Conservation (phyloP, 1,140 invertebrate species). For the Manduca sexta region DNA sequence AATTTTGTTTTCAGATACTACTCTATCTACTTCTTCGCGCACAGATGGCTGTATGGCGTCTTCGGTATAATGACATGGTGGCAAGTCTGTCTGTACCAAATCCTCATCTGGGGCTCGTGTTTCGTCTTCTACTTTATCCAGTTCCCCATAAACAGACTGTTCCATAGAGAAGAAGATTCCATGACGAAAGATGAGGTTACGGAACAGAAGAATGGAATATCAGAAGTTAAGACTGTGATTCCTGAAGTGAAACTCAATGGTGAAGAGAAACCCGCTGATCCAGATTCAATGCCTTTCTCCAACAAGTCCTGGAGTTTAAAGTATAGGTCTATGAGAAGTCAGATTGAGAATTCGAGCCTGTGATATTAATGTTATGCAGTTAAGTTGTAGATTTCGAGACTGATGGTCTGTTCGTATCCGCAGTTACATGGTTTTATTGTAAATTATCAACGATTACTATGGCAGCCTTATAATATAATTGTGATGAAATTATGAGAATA, state of each 20-base stretch:
- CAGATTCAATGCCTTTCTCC: not conserved
- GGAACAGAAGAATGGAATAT: no score
- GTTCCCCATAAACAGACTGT: conserved; percentile 46
- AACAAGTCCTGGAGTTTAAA: conserved; percentile 39
- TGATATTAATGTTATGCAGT: conserved; percentile 12
- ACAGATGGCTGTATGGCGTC: conserved; percentile 58
- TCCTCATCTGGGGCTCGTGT: conserved; percentile 36
- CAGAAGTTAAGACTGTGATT: no score
- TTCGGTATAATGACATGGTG: conserved; percentile 63
- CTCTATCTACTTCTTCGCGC: conserved; percentile 45
- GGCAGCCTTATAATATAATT: no score
- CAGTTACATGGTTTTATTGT: no score
- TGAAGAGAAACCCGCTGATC: no score
- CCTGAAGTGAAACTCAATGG: no score
- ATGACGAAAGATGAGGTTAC: not conserved
- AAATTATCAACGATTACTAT: no score
- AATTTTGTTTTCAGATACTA: conserved; percentile 53
- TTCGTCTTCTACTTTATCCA: conserved; percentile 48
- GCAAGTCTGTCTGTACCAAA: conserved; percentile 56
- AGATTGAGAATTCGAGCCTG: conserved; percentile 40
- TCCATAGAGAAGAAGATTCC: conserved; percentile 29
- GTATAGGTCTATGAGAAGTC: conserved; percentile 25
- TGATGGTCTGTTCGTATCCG: no score
- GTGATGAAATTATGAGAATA: no score
- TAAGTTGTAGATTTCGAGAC: no score